These are phyloP conservation scores for Drosophila elegans DNA, from an alignment of 1,140 invertebrate species.

Conservation along the genomic window DNA sequence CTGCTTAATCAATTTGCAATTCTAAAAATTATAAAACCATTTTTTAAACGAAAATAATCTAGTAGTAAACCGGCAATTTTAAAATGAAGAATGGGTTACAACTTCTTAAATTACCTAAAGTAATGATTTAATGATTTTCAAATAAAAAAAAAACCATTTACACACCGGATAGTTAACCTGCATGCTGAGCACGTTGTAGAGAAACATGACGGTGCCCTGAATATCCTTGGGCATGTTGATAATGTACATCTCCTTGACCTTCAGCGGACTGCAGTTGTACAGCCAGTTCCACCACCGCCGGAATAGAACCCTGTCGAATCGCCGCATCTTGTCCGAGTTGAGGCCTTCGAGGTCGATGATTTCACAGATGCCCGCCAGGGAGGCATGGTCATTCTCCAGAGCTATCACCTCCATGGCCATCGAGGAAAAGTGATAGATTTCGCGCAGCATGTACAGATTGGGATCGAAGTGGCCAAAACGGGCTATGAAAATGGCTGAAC, in stretches of 20 bases:
- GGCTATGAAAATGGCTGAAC: conserved; percentile 85
- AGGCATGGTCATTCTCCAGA: conserved; percentile 84
- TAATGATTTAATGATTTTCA: too few relatives aligned
- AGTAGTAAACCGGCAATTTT: too few relatives aligned
- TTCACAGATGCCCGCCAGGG: conserved; percentile 84
- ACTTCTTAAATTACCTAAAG: too few relatives aligned
- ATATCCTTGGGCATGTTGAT: conserved; percentile 85
- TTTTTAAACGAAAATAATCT: too few relatives aligned
- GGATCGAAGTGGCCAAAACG: conserved; percentile 85
- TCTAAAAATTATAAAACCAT: too few relatives aligned
- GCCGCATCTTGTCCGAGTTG: conserved; percentile 84
- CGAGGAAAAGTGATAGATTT: conserved; percentile 83
- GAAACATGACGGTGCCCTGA: conserved; percentile 65
- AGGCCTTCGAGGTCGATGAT: conserved; percentile 85
- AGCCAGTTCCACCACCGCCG: conserved; percentile 85
- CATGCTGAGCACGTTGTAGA: conserved; percentile 68
- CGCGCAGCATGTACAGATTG: conserved; percentile 81
- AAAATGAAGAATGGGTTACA: too few relatives aligned
- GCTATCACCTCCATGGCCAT: conserved; percentile 85
- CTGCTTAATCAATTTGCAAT: too few relatives aligned
- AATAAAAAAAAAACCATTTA: neutral
- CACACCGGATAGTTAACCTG: conserved; percentile 73
- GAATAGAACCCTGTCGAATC: conserved; percentile 85
- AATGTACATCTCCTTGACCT: conserved; percentile 86
- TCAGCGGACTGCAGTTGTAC: conserved; percentile 86